phyloP scores from a whole-genome alignment of 2,888 invertebrate species.

The Hypercompe scribonia region DNA sequence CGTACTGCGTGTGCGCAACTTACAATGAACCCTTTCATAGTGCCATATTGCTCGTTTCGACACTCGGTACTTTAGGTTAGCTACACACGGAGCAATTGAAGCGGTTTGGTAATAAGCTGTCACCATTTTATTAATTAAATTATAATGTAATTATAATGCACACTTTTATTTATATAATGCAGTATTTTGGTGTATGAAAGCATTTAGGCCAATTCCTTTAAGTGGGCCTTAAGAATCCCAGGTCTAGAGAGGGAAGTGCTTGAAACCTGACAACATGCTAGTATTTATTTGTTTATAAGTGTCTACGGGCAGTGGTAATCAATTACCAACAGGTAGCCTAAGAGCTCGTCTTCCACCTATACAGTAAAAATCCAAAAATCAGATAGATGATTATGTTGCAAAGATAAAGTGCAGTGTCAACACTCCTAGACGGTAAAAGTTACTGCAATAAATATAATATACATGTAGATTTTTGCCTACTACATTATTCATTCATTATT shows the following conservation, averaged over 20 bases:
- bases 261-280: too few relatives aligned
- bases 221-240: too few relatives aligned
- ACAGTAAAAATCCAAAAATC: background rate
- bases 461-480: constrained; percentile 15
- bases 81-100: constrained; percentile 9
- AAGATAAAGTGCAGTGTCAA: too few relatives aligned
- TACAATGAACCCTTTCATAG: constrained; percentile 52
- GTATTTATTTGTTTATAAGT: too few relatives aligned
- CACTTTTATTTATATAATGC: too few relatives aligned
- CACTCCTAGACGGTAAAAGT: background rate
- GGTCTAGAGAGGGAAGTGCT: too few relatives aligned
- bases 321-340: background rate
- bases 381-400: constrained; percentile 15
- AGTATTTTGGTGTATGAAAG: too few relatives aligned
- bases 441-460: constrained; percentile 6
- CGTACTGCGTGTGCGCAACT: constrained; percentile 33
- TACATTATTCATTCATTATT: constrained; percentile 17
- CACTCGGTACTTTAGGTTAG: constrained; percentile 16
- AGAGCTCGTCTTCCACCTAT: background rate
- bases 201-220: too few relatives aligned
- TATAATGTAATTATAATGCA: too few relatives aligned
- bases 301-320: background rate
- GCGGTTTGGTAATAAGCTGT: too few relatives aligned
- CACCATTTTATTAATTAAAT: too few relatives aligned
- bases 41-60: constrained; percentile 31